Percentiles rank a stretch among this genome's conserved stretches.
phyloP scores from a whole-genome alignment of 2,888 invertebrate genomes.

The Netelia inedita region DNA sequence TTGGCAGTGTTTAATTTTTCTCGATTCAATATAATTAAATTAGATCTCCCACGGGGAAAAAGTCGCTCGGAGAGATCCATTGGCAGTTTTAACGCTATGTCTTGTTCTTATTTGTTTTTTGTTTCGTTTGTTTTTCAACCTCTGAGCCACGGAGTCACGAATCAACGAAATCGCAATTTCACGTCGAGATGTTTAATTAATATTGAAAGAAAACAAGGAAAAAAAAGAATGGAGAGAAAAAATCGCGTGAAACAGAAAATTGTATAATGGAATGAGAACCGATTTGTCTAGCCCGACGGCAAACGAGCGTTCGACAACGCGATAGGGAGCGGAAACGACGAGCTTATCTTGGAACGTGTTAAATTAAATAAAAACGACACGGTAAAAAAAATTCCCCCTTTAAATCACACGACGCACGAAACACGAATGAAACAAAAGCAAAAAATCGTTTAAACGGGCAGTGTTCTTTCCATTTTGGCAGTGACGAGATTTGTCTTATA shows the following conservation, averaged over 20 bases:
- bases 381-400: slow-evolving; percentile 42
- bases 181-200: background rate
- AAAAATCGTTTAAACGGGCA: slow-evolving; percentile 64
- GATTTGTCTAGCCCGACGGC: background rate
- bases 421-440: slow-evolving; percentile 44
- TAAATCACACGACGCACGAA: background rate
- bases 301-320: background rate
- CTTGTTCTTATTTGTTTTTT: slow-evolving; percentile 4
- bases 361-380: slow-evolving; percentile 39
- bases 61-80: slow-evolving; percentile 52
- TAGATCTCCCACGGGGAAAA: slow-evolving; percentile 51
- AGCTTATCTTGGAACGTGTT: background rate
- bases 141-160: background rate
- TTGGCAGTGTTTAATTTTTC: slow-evolving; percentile 50
- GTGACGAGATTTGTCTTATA: slow-evolving; percentile 69
- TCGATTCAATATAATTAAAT: background rate
- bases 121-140: slow-evolving; percentile 15
- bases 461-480: slow-evolving; percentile 72
- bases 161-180: slow-evolving; percentile 11
- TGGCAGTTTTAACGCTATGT: slow-evolving; percentile 26
- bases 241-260: slow-evolving; percentile 7
- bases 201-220: background rate
- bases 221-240: background rate
- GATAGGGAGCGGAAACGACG: slow-evolving; percentile 2
- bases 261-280: slow-evolving; percentile 13